phyloP scores from a whole-genome alignment of 2,888 invertebrate species.

The Germaria angustata region DNA sequence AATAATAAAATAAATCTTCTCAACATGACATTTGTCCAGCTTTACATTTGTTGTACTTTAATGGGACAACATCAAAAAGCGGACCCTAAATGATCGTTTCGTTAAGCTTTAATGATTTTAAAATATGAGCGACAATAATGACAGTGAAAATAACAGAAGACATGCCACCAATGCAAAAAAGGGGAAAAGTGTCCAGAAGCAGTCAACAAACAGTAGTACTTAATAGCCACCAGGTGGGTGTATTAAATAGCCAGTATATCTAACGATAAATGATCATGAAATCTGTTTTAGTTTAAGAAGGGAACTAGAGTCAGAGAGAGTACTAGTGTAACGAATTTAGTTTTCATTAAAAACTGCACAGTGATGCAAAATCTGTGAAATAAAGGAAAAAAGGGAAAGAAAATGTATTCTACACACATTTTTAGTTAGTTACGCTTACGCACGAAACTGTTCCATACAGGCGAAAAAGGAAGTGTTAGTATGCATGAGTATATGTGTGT shows the following conservation, averaged over 20 bases:
- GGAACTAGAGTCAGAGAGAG: background rate
- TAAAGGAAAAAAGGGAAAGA: background rate
- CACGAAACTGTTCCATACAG: constrained; percentile 19
- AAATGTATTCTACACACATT: constrained; percentile 46
- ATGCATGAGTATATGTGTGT: background rate
- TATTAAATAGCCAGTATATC: constrained; percentile 56
- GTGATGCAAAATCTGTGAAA: constrained; percentile 35
- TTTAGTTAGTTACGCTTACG: constrained; percentile 58
- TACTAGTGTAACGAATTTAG: constrained; percentile 60
- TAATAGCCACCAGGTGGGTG: constrained; percentile 59
- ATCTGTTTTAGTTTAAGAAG: background rate
- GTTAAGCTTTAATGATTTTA: constrained; percentile 59
- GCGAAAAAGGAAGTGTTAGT: background rate
- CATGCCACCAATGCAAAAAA: background rate
- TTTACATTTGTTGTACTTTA: constrained; percentile 49
- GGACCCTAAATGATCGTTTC: constrained; percentile 47
- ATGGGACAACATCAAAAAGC: constrained; percentile 20
- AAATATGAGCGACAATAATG: constrained; percentile 42
- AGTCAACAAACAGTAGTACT: constrained; percentile 5
- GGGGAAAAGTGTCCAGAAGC: constrained; percentile 32
- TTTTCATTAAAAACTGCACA: constrained; percentile 26
- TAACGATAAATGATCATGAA: constrained; percentile 23
- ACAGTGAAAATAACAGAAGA: constrained; percentile 24
- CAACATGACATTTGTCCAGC: constrained; percentile 62
- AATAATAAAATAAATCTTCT: constrained; percentile 5